Conservation (phyloP, 92 coral and sea anemone species). For the Pocillopora grandis region DNA sequence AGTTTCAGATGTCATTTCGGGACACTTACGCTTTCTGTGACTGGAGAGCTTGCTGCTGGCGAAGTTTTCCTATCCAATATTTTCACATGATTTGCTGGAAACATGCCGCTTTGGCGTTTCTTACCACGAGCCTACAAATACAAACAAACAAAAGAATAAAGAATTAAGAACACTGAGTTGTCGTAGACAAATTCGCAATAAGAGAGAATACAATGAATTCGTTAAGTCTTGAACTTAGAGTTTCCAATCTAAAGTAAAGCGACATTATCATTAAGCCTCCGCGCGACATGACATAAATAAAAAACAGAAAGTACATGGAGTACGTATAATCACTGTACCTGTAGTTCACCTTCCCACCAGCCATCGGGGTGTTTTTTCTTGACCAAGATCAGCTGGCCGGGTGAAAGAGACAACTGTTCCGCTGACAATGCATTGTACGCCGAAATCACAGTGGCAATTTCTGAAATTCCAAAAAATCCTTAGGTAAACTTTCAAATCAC, state of each 20-base stretch:
- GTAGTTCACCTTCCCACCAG: conserved; percentile 99
- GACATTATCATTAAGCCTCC: no score
- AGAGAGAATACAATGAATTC: no score
- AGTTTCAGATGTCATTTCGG: no score
- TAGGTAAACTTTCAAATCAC: neutral
- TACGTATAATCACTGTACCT: conserved; percentile 49
- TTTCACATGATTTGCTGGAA: conserved; percentile 91
- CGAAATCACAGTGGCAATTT: conserved; percentile 88
- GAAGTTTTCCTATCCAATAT: conserved; percentile 76
- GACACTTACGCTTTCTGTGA: conserved; percentile 25
- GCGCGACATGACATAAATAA: neutral
- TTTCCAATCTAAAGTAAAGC: no score
- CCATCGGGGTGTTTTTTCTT: conserved; percentile 86
- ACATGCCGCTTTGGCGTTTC: conserved; percentile 96
- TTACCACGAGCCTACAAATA: conserved; percentile 93
- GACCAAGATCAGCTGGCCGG: conserved; percentile 93
- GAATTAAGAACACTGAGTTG: no score
- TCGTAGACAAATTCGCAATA: no score
- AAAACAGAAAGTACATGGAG: neutral
- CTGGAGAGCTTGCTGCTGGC: conserved; percentile 28
- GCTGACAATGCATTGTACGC: conserved; percentile 88
- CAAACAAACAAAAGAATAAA: no score
- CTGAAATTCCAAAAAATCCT: conserved; percentile 35
- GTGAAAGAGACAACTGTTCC: conserved; percentile 86
- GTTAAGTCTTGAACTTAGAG: no score